Conservation (phyloP, 2,888 invertebrate genomes). For the Clusia tigrina region DNA sequence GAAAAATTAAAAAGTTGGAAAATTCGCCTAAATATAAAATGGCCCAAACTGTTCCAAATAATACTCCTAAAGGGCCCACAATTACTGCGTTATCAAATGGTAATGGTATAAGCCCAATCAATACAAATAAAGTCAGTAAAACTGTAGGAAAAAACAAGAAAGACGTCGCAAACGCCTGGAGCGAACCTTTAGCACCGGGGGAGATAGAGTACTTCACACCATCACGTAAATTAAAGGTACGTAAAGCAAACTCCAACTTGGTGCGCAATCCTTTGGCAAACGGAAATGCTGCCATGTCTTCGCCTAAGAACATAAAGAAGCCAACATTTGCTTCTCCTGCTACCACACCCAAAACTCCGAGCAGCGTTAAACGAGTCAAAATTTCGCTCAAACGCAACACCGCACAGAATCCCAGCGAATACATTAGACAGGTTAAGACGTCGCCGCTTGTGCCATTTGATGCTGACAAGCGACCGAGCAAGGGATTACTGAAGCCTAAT, state of each 20-base stretch:
- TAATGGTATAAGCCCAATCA: no score
- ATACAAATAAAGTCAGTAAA: not conserved
- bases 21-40: no score
- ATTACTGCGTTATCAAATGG: no score
- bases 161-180: slow-evolving; percentile 59
- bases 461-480: slow-evolving; percentile 72
- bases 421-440: slow-evolving; percentile 73
- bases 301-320: slow-evolving; percentile 30
- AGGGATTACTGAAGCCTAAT: slow-evolving; percentile 77
- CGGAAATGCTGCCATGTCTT: slow-evolving; percentile 21
- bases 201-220: slow-evolving; percentile 62
- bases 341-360: slow-evolving; percentile 33
- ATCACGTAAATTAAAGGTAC: slow-evolving; percentile 54
- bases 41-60: not conserved
- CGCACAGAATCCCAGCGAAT: slow-evolving; percentile 77
- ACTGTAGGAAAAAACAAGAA: not conserved
- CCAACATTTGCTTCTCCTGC: slow-evolving; percentile 19
- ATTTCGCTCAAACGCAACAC: slow-evolving; percentile 76
- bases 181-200: slow-evolving; percentile 62
- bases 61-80: slow-evolving; percentile 11
- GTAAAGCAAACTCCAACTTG: slow-evolving; percentile 52
- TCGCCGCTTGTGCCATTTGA: slow-evolving; percentile 82
- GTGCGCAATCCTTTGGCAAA: slow-evolving; percentile 39
- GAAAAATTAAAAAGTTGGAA: not conserved
- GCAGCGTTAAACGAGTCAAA: slow-evolving; percentile 72